phyloP scores from a whole-genome alignment of 2,888 invertebrate species.

The Punctoribates punctum region DNA sequence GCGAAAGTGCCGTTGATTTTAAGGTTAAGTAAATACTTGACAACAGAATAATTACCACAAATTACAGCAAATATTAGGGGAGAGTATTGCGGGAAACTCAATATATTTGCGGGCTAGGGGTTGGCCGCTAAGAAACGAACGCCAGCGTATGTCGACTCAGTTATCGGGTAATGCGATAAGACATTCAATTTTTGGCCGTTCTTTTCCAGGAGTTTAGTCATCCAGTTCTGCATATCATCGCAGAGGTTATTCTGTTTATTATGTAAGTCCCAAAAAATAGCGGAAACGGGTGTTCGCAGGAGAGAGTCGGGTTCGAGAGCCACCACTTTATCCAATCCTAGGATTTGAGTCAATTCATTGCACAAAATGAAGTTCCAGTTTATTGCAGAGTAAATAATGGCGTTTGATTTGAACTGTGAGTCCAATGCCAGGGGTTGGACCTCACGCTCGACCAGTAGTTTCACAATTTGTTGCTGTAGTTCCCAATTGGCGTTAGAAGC shows the following conservation, averaged over 20 bases:
- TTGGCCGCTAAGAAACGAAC: conserved; percentile 42
- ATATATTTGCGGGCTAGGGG: conserved; percentile 27
- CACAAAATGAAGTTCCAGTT: conserved; percentile 39
- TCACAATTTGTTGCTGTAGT: conserved; percentile 48
- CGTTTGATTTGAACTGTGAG: conserved; percentile 37
- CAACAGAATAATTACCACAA: conserved; percentile 52
- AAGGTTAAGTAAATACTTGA: conserved; percentile 52
- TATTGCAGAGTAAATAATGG: conserved; percentile 25
- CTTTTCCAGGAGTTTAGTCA: conserved; percentile 49
- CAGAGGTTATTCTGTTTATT: conserved; percentile 41
- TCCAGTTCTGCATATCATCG: conserved; percentile 45
- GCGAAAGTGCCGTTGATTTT: conserved; percentile 47
- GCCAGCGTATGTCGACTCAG: conserved; percentile 45
- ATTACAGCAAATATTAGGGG: conserved; percentile 55
- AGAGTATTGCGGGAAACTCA: conserved; percentile 48
- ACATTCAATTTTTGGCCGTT: conserved; percentile 51
- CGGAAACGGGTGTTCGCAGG: conserved; percentile 54
- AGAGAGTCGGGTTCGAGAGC: conserved; percentile 51
- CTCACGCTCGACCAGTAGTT: conserved; percentile 23
- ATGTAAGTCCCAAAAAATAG: conserved; percentile 53
- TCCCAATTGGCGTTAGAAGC: conserved; percentile 39
- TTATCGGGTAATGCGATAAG: conserved; percentile 51
- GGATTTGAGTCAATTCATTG: conserved; percentile 15
- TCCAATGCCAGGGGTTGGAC: conserved; percentile 20
- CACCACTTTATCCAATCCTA: conserved; percentile 45